Base-by-base conservation (phyloP, 2,113 vertebrate species). In the Tachysurus fulvidraco region DNA sequence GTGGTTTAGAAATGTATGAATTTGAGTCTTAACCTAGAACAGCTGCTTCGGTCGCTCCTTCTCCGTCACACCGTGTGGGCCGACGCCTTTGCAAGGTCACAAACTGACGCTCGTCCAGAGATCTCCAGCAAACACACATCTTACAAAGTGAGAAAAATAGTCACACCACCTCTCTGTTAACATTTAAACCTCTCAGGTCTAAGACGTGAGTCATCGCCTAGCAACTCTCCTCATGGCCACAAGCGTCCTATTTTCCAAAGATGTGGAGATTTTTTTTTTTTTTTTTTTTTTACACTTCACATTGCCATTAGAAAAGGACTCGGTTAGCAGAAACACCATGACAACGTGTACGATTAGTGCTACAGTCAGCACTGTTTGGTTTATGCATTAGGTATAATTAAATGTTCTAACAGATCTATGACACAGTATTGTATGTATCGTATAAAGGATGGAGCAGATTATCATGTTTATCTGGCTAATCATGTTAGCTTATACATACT, bases 171-270 rank as follows among this genome's bases (percentile, higher is more conserved):
- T 59, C 82, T 87, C 28, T 36, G 46, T 62, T 77, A 83, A 83
- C 83, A 79, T 83, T 88, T 62, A 11, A 77, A 67, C 65, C 67
- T 86, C 81, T 69, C 81, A 69, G 81, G 81, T 67, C 30, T 16
- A 17, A 67, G 41, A n/a, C 46, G 17, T 85, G 83, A 79, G 21
- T 81, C 83, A 89, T 90, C 57, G 59, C 85, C 85, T 85, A 85
- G 89, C 87, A 88, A 90, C 89, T 78, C 82, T 10, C 71, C 83
- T 84, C 67, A 57, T 36, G 30, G 76, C 60, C 65, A 69, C 73
- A 50, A 83, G 14, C 46, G 54, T 62, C 79, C 81, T 87, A 67
- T 82, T 30, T 79, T 65, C 67, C 25, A 73, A 87, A 79, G 85
- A 69, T 67, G 5, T 44, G 28, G n/a, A 50, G n/a, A n/a, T n/a